phyloP scores from a whole-genome alignment of 2,888 invertebrate genomes.

The Hartigia nigra region DNA sequence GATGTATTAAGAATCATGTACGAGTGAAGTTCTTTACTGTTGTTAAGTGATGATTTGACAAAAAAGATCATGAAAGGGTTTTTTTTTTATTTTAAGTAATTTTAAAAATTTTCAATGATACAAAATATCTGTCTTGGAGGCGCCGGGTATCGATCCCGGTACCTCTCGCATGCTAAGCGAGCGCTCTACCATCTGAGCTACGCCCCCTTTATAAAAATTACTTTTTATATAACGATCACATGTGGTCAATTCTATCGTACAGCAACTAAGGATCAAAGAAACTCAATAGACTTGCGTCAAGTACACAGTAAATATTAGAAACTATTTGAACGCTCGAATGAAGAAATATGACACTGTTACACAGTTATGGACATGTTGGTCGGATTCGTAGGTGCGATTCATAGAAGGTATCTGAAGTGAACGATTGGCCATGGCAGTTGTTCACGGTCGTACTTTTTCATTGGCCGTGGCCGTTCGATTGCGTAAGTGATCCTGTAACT shows the following conservation, averaged over 20 bases:
- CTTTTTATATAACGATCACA: background rate
- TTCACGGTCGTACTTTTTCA: slow-evolving; percentile 4
- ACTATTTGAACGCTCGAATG: background rate
- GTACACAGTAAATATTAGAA: background rate
- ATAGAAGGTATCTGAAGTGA: background rate
- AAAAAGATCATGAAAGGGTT: no score
- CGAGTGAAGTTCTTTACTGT: no score
- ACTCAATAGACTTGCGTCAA: background rate
- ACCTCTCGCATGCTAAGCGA: slow-evolving; percentile 46
- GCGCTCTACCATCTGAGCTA: slow-evolving; percentile 48
- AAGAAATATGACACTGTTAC: no score
- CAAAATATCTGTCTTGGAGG: slow-evolving; percentile 24
- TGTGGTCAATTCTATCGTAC: background rate
- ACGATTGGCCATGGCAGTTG: background rate
- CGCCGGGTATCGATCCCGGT: slow-evolving; percentile 43
- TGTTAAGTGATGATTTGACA: no score
- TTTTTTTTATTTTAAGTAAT: no score
- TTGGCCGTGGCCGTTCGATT: background rate
- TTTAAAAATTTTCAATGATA: no score
- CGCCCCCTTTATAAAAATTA: slow-evolving; percentile 29
- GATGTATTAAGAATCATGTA: no score
- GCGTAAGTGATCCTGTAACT: slow-evolving; percentile 3
- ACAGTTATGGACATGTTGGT: background rate
- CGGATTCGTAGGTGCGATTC: background rate
- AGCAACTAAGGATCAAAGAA: background rate